Conservation (phyloP, 2,113 vertebrate species). For the Oncorhynchus gorbuscha region DNA sequence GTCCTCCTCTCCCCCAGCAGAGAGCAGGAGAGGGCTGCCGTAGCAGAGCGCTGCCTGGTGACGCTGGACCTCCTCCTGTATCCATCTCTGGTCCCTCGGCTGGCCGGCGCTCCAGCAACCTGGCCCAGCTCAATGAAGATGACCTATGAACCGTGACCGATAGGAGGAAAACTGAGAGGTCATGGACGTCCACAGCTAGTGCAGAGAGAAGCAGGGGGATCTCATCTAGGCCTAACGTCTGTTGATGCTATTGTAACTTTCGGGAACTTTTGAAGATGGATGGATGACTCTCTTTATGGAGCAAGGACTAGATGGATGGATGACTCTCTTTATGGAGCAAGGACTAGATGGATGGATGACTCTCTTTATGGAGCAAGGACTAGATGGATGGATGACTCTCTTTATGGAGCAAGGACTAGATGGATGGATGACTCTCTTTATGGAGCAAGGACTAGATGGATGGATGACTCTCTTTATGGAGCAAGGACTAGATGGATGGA, state of each 20-base stretch:
- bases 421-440: too few relatives aligned
- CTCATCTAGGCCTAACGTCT: conserved; percentile 23
- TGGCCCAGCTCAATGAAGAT: conserved; percentile 85
- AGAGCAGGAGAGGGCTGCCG: conserved; percentile 66
- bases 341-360: conserved; percentile 36
- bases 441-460: conserved; percentile 1
- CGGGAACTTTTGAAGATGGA: too few relatives aligned
- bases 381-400: too few relatives aligned
- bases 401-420: conserved; percentile 13
- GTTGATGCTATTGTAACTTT: conserved; percentile 11
- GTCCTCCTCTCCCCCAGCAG: conserved; percentile 51
- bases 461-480: too few relatives aligned
- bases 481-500: too few relatives aligned
- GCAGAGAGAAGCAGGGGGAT: conserved; percentile 30
- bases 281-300: too few relatives aligned
- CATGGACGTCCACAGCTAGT: conserved; percentile 27
- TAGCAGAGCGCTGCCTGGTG: conserved; percentile 45
- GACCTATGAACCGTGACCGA: conserved; percentile 76
- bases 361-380: not conserved
- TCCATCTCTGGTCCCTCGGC: conserved; percentile 45
- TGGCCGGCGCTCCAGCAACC: conserved; percentile 71
- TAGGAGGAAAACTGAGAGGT: conserved; percentile 2
- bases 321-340: too few relatives aligned
- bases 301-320: conserved; percentile 29
- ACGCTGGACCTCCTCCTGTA: conserved; percentile 41